Evolutionary conservation across 2,797 vertebrate genomes (phyloP), one percentile per base, ranked within the genome.

Genomic region (Semotilus atromaculatus): DNA sequence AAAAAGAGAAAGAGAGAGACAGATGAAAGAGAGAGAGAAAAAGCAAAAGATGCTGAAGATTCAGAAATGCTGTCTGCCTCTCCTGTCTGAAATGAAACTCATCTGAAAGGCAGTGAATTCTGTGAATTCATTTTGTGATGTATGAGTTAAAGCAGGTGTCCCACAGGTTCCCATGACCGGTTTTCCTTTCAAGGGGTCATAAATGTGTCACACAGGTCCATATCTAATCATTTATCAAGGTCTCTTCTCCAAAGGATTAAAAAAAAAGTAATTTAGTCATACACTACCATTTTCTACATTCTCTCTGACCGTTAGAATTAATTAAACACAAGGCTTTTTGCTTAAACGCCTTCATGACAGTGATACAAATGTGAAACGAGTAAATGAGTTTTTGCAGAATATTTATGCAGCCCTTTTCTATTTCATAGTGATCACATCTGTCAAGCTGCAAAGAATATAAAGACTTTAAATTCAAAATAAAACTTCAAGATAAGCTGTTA

Each of bases 101-200:
- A 29, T 72, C 80, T 58, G 67, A 81, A 40, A 62, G 26, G 21
- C 38, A 82, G 29, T 67, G 78, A 80, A 80, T 66, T n/a, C n/a
- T n/a, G n/a, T n/a, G n/a, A n/a, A n/a, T n/a, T n/a, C n/a, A n/a
- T n/a, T n/a, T 26, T 79, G 38, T 64, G 18, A n/a, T 21, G 58
- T 23, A 48, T 67, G 62, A 67, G 55, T 45, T 51, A 36, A 19
- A 48, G 77, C 77, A 21, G 10, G 51, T 19, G 36, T 38, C 36
- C 36, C 29, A 53, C 45, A 53, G 9, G 10, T 34, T 79, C 26
- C 58, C 5, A 45, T 48, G 6, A 9, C 26, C 13, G 3, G 3
- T 18, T 78, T 78, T 80, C 18, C 62, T 51, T 43, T 48, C 21
- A 34, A 9, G 45, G 26, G 29, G 36, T 60, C 66, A 43, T 38